phyloP scores from a whole-genome alignment of 2,113 vertebrate genomes.

The Dasyurus viverrinus region DNA sequence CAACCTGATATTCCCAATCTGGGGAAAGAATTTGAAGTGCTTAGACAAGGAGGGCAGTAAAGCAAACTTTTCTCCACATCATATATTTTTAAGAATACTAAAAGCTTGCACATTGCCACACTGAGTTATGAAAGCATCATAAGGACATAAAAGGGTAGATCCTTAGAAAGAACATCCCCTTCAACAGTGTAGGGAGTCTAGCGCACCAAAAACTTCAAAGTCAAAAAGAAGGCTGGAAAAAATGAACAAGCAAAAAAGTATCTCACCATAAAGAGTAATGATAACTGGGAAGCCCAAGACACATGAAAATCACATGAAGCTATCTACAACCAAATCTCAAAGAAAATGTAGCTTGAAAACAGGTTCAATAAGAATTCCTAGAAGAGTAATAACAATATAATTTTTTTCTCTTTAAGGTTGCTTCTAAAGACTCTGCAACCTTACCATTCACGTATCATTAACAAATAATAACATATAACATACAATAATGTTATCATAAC shows the following conservation, averaged over 20 bases:
- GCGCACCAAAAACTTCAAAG: not conserved
- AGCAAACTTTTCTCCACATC: not conserved
- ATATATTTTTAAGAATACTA: not conserved
- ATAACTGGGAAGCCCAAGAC: not conserved
- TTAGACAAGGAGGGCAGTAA: not conserved
- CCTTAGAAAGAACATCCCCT: not conserved
- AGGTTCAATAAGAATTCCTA: not conserved
- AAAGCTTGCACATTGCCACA: not conserved
- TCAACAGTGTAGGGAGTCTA: not conserved
- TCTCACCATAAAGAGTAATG: not conserved
- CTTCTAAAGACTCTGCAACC: no score
- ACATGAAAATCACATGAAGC: not conserved
- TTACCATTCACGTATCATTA: no score
- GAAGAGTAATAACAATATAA: not conserved
- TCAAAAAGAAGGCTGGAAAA: not conserved
- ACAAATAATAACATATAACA: no score
- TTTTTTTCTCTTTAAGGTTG: no score
- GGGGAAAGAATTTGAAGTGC: not conserved
- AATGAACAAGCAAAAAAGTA: not conserved
- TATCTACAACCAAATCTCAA: not conserved
- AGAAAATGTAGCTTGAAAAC: not conserved
- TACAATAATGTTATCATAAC: no score
- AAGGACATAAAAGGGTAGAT: not conserved
- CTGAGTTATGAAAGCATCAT: not conserved
- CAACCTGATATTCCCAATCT: not conserved